These are phyloP conservation scores for Zalophus californianus DNA, from an alignment of 2,797 vertebrate species.

Conservation along the genomic window DNA sequence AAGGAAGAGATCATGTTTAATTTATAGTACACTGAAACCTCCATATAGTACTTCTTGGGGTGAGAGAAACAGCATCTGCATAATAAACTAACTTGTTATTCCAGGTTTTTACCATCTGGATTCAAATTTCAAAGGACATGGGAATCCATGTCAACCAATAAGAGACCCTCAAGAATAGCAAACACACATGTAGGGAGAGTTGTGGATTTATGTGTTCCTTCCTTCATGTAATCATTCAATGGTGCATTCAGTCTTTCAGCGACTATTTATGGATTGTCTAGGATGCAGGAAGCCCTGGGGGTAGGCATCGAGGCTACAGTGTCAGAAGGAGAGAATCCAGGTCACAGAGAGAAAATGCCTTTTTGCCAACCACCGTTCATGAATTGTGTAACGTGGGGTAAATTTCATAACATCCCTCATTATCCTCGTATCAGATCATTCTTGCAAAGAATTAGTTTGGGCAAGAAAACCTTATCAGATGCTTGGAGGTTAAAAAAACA, in stretches of 20 bases:
- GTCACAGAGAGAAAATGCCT: not conserved
- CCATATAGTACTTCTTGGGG: constrained; percentile 32
- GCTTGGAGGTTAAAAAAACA: constrained; percentile 22
- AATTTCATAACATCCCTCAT: not conserved
- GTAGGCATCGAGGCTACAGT: not conserved
- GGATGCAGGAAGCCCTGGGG: not conserved
- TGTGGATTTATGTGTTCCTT: not conserved
- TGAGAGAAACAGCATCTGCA: constrained; percentile 9
- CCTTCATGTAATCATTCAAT: not conserved
- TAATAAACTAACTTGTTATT: constrained; percentile 51
- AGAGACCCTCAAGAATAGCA: not conserved
- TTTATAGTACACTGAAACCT: not conserved
- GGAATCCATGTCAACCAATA: not conserved
- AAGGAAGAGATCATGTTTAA: constrained; percentile 56
- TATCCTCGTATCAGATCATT: not conserved
- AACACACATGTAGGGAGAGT: not conserved
- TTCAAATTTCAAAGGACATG: constrained; percentile 50
- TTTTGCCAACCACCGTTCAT: not conserved
- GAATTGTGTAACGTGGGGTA: not conserved
- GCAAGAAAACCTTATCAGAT: not conserved
- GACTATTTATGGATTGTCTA: not conserved
- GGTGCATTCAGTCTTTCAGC: not conserved
- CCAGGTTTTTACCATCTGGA: not conserved
- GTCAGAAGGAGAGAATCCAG: not conserved
- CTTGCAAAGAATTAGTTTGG: not conserved